Evolutionary conservation across 2,113 vertebrate genomes (phyloP).

Genomic region (Morone saxatilis): DNA sequence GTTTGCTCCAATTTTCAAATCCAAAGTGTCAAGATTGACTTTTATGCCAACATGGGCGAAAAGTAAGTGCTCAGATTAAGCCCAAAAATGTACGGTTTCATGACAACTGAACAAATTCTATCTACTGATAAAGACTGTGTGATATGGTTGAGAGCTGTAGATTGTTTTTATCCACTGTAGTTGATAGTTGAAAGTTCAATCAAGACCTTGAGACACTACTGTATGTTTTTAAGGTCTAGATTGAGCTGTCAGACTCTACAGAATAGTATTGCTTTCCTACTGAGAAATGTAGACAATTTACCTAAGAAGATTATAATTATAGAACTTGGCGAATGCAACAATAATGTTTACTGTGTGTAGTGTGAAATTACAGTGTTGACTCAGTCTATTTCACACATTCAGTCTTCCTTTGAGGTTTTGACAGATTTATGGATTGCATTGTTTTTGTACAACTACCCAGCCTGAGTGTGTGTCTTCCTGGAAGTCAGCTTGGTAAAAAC

Average conservation of each 20-base stretch:
- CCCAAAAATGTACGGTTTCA: not conserved
- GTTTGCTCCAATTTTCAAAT: not conserved
- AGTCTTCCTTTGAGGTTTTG: conserved; percentile 7
- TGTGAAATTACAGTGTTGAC: conserved; percentile 16
- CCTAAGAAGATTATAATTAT: not conserved
- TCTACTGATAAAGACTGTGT: not conserved
- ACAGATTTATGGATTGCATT: conserved; percentile 44
- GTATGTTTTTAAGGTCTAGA: not conserved
- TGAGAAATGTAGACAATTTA: not conserved
- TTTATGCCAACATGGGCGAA: not conserved
- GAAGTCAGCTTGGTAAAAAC: conserved; percentile 23
- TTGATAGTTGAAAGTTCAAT: no score
- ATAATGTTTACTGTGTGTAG: not conserved
- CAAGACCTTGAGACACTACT: not conserved
- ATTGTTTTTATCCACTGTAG: no score
- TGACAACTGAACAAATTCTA: not conserved
- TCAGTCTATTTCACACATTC: not conserved
- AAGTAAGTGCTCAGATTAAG: not conserved
- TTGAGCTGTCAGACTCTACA: not conserved
- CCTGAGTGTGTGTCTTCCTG: conserved; percentile 22
- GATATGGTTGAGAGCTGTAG: not conserved
- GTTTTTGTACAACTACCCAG: conserved; percentile 26
- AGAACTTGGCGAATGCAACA: not conserved
- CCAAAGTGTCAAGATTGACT: no score
- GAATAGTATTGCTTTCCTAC: not conserved